Base-by-base conservation (phyloP, 2,888 invertebrate genomes). In the Scaptomyza tumidula region DNA sequence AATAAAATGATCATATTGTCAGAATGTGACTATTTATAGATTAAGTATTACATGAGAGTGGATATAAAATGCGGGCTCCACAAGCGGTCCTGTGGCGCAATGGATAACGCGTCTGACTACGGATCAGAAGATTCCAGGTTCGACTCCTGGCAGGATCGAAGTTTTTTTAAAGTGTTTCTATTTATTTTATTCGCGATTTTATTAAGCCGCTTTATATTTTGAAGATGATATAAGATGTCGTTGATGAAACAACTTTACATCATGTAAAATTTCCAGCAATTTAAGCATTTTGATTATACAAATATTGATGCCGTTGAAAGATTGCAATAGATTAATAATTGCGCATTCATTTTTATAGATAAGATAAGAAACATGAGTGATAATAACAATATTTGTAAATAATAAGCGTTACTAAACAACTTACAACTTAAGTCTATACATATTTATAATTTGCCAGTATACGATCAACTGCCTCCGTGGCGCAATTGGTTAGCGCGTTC, bases 401-500 rank as follows among this genome's bases (percentile, higher is more conserved):
- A 6, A 61, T 16, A 24, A 1, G 4, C 14, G n/a, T 14, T 14
- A 14, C 5, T 41, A 9, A 1, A 3, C 0, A 41, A 9, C 9
- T 41, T 0, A 41, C 9, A 24, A 6, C 13, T 2, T 31, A 11
- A 31, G 33, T 7, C 7, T 3, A n/a, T n/a, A n/a, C n/a, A n/a
- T 7, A 49, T 59, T 33, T 3, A 53, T 46, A 43, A 19, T 44
- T 65, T 24, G 27, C 19, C 4, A 0, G 0, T 0, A 5, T 0
- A 2, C 1, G 1, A 1, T n/a, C 53, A 88, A 13, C 67, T 27
- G 92, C 91, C 92, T 92, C 91, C 96, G 97, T 97, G 97, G 97
- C 97, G 97, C 97, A 97, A 97, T 96, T 91, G 97, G 97, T 94
- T 97, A 97, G 97, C 97, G 97, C 97, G 97, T 97, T 97, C 97